phyloP scores from a whole-genome alignment of 2,888 invertebrate species.

The Nebria brevicollis region DNA sequence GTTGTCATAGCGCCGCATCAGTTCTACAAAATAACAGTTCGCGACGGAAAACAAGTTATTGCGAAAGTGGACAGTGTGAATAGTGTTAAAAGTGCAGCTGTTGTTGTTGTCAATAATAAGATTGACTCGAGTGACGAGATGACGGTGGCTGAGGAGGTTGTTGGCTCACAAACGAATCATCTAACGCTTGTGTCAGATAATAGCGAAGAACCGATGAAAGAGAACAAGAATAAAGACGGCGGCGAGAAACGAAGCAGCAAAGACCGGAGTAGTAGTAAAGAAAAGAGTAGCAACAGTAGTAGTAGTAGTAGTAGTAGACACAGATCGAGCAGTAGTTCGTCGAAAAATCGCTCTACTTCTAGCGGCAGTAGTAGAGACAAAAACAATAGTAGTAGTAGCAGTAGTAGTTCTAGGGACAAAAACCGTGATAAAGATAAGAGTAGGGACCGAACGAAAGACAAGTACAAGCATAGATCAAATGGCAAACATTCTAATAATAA shows the following conservation, averaged over 20 bases:
- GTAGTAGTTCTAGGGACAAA: conserved; percentile 51
- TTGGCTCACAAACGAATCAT: conserved; percentile 55
- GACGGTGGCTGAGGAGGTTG: conserved; percentile 26
- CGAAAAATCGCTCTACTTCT: conserved; percentile 48
- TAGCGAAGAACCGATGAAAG: conserved; percentile 55
- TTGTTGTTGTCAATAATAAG: conserved; percentile 54
- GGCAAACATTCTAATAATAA: conserved; percentile 52
- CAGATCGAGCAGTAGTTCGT: conserved; percentile 49
- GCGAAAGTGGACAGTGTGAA: conserved; percentile 65
- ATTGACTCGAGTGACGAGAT: conserved; percentile 51
- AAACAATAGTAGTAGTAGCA: conserved; percentile 48
- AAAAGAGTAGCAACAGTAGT: conserved; percentile 54
- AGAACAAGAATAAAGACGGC: conserved; percentile 58
- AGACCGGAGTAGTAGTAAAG: conserved; percentile 58
- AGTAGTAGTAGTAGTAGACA: conserved; percentile 49
- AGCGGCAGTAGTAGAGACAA: conserved; percentile 52
- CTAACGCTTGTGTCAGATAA: conserved; percentile 56
- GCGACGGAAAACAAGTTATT: conserved; percentile 78
- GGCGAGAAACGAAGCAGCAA: conserved; percentile 63
- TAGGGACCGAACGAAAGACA: conserved; percentile 53
- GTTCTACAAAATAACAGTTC: conserved; percentile 73
- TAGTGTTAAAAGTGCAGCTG: conserved; percentile 33
- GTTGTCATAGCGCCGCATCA: conserved; percentile 52
- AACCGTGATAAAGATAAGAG: conserved; percentile 56
- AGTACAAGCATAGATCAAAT: conserved; percentile 53